A percentile compares a stretch with the other conserved stretches of the same genome.
These are phyloP conservation scores for Anodontia alba DNA, from an alignment of 2,888 invertebrate species.

Conservation along the genomic window DNA sequence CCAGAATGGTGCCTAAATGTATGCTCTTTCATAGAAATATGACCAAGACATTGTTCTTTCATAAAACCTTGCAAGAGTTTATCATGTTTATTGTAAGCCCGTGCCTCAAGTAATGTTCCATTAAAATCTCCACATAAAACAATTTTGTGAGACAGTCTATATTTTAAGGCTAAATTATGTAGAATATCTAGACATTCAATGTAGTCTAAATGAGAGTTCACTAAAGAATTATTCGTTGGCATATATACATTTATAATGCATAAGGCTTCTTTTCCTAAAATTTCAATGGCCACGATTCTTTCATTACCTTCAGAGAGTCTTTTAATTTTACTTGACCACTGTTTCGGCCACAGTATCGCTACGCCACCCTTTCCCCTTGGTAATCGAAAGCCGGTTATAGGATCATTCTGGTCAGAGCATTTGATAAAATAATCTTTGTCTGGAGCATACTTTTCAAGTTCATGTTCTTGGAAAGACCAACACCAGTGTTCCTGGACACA, in stretches of 20 bases:
- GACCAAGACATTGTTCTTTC: background rate
- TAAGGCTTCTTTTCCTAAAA: background rate
- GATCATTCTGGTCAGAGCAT: too few relatives aligned
- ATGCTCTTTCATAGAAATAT: background rate
- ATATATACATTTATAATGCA: background rate
- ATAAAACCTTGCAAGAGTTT: background rate
- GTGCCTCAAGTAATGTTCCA: background rate
- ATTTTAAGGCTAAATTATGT: background rate
- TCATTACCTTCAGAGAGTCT: background rate
- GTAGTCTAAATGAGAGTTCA: background rate
- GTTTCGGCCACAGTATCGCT: background rate
- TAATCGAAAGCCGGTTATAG: too few relatives aligned
- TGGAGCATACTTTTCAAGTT: background rate
- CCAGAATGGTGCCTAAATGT: slow-evolving; percentile 3
- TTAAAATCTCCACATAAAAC: background rate
- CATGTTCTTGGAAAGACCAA: background rate
- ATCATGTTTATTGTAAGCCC: slow-evolving; percentile 7
- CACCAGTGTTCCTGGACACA: slow-evolving; percentile 17
- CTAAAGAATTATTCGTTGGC: background rate
- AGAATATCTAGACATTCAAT: background rate
- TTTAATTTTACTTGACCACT: slow-evolving; percentile 15
- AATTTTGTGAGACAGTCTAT: background rate
- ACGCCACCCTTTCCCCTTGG: too few relatives aligned
- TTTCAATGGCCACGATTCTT: background rate
- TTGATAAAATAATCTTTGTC: background rate